Evolutionary conservation across 2,797 vertebrate species (phyloP).

Genomic region (Antennarius maculatus): DNA sequence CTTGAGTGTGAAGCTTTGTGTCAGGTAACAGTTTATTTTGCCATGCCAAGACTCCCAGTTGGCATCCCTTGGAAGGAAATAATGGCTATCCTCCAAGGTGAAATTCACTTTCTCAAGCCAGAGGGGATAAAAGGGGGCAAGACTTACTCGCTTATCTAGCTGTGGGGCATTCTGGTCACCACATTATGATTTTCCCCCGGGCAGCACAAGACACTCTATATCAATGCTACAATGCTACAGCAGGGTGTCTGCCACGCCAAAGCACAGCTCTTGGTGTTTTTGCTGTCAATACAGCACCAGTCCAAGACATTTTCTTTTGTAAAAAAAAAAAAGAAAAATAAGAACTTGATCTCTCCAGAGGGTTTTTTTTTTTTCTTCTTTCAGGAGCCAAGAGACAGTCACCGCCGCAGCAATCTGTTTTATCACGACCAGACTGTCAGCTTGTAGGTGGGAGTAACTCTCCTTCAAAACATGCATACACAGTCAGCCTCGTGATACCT

Average conservation of each 20-base stretch:
- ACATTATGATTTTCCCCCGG: conserved; percentile 23
- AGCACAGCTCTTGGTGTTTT: conserved; percentile 31
- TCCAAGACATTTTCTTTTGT: conserved; percentile 20
- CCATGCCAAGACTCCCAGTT: too few species aligned
- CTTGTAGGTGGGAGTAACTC: conserved; percentile 26
- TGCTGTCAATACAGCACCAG: conserved; percentile 1
- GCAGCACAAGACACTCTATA: conserved; percentile 23
- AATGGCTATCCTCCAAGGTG: too few species aligned
- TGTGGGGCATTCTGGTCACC: conserved; percentile 20
- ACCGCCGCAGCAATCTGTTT: conserved; percentile 22
- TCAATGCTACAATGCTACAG: conserved; percentile 13
- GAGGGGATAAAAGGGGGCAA: too few species aligned
- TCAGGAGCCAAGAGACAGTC: conserved; percentile 7
- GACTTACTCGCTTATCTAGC: too few species aligned
- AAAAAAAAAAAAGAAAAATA: background rate
- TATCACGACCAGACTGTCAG: conserved; percentile 31
- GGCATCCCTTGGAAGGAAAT: too few species aligned
- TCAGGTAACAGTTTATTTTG: too few species aligned
- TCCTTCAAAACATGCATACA: conserved; percentile 23
- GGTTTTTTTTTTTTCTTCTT: conserved; percentile 19
- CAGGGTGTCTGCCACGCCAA: conserved; percentile 25
- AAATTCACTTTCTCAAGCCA: too few species aligned
- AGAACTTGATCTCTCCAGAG: conserved; percentile 10
- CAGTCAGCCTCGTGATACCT: background rate
- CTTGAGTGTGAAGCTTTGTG: too few species aligned